These are phyloP conservation scores for Tortricodes alternella DNA, from an alignment of 2,888 invertebrate genomes.

Conservation along the genomic window DNA sequence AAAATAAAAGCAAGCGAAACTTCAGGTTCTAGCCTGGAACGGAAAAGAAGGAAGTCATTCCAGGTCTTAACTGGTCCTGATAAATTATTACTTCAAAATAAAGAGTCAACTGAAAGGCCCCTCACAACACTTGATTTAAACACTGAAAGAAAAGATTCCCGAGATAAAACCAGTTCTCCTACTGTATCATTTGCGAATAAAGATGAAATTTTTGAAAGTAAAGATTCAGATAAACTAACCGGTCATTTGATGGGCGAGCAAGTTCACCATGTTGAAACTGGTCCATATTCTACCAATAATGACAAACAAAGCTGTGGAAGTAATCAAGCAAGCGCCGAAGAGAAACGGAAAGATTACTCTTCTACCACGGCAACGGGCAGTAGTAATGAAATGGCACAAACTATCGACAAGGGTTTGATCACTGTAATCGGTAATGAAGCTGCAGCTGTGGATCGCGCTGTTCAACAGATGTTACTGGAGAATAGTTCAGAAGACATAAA, in stretches of 20 bases:
- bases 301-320: slow-evolving; percentile 48
- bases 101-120: slow-evolving; percentile 55
- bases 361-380: slow-evolving; percentile 61
- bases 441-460: slow-evolving; percentile 53
- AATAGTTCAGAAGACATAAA: slow-evolving; percentile 57
- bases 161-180: slow-evolving; percentile 59
- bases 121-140: slow-evolving; percentile 37
- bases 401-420: slow-evolving; percentile 57
- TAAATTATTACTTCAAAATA: slow-evolving; percentile 46
- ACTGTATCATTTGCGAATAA: slow-evolving; percentile 71
- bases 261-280: slow-evolving; percentile 50
- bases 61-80: slow-evolving; percentile 72
- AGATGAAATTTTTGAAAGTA: slow-evolving; percentile 66
- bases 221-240: slow-evolving; percentile 53
- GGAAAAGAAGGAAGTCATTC: slow-evolving; percentile 69
- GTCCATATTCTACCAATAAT: slow-evolving; percentile 45
- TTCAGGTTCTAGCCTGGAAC: slow-evolving; percentile 47
- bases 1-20: slow-evolving; percentile 37
- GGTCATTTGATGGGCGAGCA: slow-evolving; percentile 70
- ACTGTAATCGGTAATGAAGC: slow-evolving; percentile 54
- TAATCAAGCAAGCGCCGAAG: slow-evolving; percentile 48
- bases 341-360: slow-evolving; percentile 55
- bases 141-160: slow-evolving; percentile 56
- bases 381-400: slow-evolving; percentile 54
- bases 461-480: slow-evolving; percentile 64